Conservation (phyloP, 2,888 invertebrate species). For the Scaptomyza cyrtandrae region DNA sequence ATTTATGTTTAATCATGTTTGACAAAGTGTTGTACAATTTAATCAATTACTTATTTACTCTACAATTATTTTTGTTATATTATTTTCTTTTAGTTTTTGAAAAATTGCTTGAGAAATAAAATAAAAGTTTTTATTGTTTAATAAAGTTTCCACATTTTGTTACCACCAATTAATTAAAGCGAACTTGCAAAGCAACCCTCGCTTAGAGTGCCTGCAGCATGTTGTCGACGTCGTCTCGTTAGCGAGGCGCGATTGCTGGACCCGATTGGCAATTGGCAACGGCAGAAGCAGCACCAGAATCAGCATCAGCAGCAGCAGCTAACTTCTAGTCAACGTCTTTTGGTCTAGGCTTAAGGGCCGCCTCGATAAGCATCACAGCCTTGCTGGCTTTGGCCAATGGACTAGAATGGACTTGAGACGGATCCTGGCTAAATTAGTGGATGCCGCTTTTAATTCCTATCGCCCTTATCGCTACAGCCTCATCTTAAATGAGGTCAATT, state of each 20-base stretch:
- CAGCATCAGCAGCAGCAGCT: conserved; percentile 39
- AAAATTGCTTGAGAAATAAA: too few species aligned
- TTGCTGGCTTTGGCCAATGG: conserved; percentile 32
- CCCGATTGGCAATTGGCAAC: conserved; percentile 77
- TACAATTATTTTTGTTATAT: too few species aligned
- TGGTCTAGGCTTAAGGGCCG: conserved; percentile 80
- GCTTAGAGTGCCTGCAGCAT: conserved; percentile 70
- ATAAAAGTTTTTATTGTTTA: not conserved
- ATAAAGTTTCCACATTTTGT: not conserved
- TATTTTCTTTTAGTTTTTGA: too few species aligned
- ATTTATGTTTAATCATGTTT: too few species aligned
- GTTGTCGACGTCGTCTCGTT: conserved; percentile 77
- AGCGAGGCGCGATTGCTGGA: conserved; percentile 75
- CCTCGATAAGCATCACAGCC: conserved; percentile 70
- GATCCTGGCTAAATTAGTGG: conserved; percentile 74
- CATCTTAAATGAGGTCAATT: conserved; percentile 82
- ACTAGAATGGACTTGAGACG: not conserved
- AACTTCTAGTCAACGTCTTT: conserved; percentile 59
- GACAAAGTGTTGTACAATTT: too few species aligned
- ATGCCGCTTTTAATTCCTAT: conserved; percentile 80
- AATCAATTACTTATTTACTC: too few species aligned
- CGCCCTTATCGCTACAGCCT: conserved; percentile 61
- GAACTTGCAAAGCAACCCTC: conserved; percentile 47
- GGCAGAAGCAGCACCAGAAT: conserved; percentile 37
- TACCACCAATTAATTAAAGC: too few species aligned